phyloP scores from a whole-genome alignment of 2,797 vertebrate species.

The Dallia pectoralis region DNA sequence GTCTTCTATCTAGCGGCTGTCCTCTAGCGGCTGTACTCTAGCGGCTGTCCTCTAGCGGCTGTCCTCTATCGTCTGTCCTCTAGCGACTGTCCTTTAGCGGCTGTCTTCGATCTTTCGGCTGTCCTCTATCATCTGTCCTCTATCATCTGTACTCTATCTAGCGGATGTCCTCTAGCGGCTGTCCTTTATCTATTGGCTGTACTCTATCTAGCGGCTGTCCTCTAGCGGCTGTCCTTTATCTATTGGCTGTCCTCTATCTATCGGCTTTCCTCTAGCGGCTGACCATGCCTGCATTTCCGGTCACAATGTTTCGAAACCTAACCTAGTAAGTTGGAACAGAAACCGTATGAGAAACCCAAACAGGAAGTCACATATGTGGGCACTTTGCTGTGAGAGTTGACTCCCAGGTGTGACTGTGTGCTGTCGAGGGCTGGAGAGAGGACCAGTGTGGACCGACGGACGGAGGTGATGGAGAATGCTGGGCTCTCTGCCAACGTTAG shows the following conservation, averaged over 20 bases:
- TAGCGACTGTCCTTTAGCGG: too few relatives aligned
- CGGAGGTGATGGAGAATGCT: constrained; percentile 1
- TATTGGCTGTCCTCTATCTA: constrained; percentile 27
- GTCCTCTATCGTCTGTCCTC: too few relatives aligned
- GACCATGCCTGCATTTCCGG: background rate
- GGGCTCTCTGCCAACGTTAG: constrained; percentile 13
- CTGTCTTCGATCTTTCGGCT: too few relatives aligned
- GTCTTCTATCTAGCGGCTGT: too few relatives aligned
- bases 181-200: too few relatives aligned
- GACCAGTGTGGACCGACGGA: background rate
- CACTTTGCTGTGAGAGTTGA: constrained; percentile 35
- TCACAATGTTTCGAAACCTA: too few relatives aligned
- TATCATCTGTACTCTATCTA: too few relatives aligned
- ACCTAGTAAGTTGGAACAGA: background rate
- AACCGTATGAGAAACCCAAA: constrained; percentile 34
- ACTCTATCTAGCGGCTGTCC: too few relatives aligned
- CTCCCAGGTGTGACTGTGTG: constrained; percentile 43
- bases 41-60: too few relatives aligned
- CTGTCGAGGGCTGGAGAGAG: constrained; percentile 7
- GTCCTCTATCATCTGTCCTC: too few relatives aligned
- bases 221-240: background rate
- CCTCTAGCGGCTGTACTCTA: too few relatives aligned
- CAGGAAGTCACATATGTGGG: constrained; percentile 46
- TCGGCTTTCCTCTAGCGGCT: background rate
- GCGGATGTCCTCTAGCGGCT: too few relatives aligned